Base-by-base conservation (phyloP, 2,888 invertebrate genomes). In the Alsophila aescularia region DNA sequence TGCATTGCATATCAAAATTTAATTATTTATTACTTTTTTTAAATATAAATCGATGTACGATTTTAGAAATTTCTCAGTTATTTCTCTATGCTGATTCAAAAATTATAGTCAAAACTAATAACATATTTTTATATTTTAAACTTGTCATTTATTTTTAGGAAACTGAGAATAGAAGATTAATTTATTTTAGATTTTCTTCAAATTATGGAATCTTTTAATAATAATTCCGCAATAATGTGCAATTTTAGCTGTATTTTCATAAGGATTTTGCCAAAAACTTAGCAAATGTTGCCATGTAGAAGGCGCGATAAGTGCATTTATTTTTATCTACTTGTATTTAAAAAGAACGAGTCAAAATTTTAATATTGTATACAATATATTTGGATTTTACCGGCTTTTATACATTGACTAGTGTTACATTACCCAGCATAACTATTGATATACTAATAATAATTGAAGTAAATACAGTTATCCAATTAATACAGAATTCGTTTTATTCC, bases 241-340 rank as follows among this genome's bases (percentile, higher is more conserved):
- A 82, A 81, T 80, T 77, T 55, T 60, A 76, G 67, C 69, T 74
- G 71, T 69, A 72, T 73, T 75, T 67, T 75, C 66, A 52, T 81
- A 75, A 73, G 77, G 72, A 76, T 77, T 73, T 80, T 83, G 77
- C 85, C 82, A 84, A 85, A 85, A 76, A 81, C 62, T 67, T 80
- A 78, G 77, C 67, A 66, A 79, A 77, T 81, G 83, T 81, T 84
- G 85, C 85, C 87, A 86, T 85, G 79, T 86, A 81, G 77, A 80
- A 76, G 87, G 82, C 81, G 78, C 75, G 72, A 70, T 77, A 77
- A 79, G 79, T 87, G 87, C 87, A 87, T 87, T 88, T 88, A 86
- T 86, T 86, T 82, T 83, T 82, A 79, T 83, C 81, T 78, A 80
- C 70, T 66, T 73, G 73, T 78, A 78, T 77, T 77, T 75, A 48